Base-by-base conservation (phyloP, 2,888 invertebrate genomes). In the Gnatocerus cornutus region DNA sequence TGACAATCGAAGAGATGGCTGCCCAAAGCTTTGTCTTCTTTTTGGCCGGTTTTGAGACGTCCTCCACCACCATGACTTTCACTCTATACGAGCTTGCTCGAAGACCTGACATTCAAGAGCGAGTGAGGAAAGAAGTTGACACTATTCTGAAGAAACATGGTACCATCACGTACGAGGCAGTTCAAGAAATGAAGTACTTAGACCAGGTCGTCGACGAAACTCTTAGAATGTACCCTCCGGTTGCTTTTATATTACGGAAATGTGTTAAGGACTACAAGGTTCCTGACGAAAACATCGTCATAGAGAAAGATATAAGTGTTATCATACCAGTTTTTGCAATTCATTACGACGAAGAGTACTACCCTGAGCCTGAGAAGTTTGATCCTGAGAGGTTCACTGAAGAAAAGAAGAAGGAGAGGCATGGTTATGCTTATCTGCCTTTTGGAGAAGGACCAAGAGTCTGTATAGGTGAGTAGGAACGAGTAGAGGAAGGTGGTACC, bases 1-100 rank as follows among this genome's bases (percentile, higher is more conserved):
- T 80, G 7, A 79, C 73, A n/a, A 52, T 80, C 6, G 71, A 79
- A 7, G 78, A 82, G 71, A 73, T 82, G 3, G 77, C 78, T 0
- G 89, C 89, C 0, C 90, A 90, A 78, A 86, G 87, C 5, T 81
- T 90, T 37, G 79, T 90, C 1, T 90, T 90, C 80, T 86, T 90
- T 1, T 80, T 89, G 53, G 90, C 89, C 50, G 71, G 73, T 0
- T 69, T 71, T 14, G 71, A 71, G 53, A 71, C 73, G 0, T 73
- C 73, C 0, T 68, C 71, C 7, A 71, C 69, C 0, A 50, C 69
- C 9, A 71, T 73, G 65, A 64, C 69, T 39, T 73, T 66, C n/a
- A 53, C 63, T 8, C 30, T 71, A 7, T 73, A 71, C 33, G 73
- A 73, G 27, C 43, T 73, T 12, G 48, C 67, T 1, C 66, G 27